These are phyloP conservation scores for Melanostoma scalare DNA, from an alignment of 2,888 invertebrate species.

Conservation along the genomic window DNA sequence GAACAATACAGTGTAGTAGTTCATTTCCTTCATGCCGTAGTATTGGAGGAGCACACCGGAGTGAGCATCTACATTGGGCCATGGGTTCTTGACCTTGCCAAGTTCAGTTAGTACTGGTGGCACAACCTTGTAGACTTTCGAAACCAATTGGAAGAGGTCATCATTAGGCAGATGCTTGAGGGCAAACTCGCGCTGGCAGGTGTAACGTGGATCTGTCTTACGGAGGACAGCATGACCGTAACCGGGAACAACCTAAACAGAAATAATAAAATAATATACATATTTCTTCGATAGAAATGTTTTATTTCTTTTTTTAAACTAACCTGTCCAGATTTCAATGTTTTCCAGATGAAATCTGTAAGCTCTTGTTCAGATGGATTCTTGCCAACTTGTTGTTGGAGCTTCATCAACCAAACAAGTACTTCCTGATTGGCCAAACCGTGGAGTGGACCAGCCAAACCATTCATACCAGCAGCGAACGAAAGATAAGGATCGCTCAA, in stretches of 20 bases:
- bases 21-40: constrained; percentile 94
- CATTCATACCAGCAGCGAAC: constrained; percentile 93
- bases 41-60: constrained; percentile 92
- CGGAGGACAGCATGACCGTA: constrained; percentile 95
- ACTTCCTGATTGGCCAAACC: constrained; percentile 96
- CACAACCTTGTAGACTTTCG: constrained; percentile 91
- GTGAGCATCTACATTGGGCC: constrained; percentile 97
- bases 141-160: constrained; percentile 89
- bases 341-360: constrained; percentile 98
- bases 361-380: constrained; percentile 94
- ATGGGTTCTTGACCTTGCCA: constrained; percentile 95
- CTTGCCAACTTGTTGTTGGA: constrained; percentile 92
- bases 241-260: constrained; percentile 89
- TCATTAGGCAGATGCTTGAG: constrained; percentile 92
- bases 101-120: constrained; percentile 91
- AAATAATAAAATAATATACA: constrained; percentile 10
- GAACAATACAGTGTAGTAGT: constrained; percentile 94
- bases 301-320: no score
- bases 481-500: constrained; percentile 93
- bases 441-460: constrained; percentile 93
- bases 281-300: no score
- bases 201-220: constrained; percentile 92
- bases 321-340: constrained; percentile 90
- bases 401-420: constrained; percentile 95
- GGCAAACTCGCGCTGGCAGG: constrained; percentile 93